Conservation (phyloP, 2,113 vertebrate species). For the Guaruba guarouba region DNA sequence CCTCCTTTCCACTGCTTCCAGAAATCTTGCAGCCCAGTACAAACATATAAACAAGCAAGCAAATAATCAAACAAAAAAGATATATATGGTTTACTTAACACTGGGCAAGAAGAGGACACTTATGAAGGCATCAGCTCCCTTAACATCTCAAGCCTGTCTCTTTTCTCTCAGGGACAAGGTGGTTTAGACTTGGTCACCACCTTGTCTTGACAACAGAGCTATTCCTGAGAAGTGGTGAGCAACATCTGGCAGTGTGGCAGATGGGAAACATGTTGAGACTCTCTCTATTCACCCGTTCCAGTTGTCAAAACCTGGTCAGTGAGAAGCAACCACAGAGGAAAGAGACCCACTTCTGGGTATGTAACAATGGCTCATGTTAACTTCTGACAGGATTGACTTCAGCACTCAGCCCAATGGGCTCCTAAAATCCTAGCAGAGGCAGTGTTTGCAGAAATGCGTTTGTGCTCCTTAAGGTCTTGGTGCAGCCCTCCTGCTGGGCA, state of each 20-base stretch:
- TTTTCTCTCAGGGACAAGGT: background rate
- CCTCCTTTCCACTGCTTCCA: background rate
- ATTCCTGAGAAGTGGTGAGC: background rate
- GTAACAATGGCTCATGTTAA: background rate
- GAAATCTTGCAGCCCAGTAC: background rate
- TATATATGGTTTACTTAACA: background rate
- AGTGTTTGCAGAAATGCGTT: background rate
- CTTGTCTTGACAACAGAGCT: background rate
- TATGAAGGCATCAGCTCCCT: background rate
- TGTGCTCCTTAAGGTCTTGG: background rate
- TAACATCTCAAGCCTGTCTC: background rate
- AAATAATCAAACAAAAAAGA: background rate
- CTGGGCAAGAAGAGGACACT: background rate
- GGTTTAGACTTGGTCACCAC: background rate
- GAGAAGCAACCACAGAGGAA: background rate
- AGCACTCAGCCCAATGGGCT: background rate
- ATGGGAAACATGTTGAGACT: background rate
- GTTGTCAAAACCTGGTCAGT: background rate
- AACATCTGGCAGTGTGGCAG: accelerated
- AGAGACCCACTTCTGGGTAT: background rate
- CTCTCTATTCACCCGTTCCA: background rate
- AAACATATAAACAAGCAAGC: background rate
- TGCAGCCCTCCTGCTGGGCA: background rate
- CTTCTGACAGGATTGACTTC: background rate
- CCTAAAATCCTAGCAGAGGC: background rate